Evolutionary conservation across 2,888 invertebrate genomes (phyloP).

Genomic region (Ormyrus thymus): DNA sequence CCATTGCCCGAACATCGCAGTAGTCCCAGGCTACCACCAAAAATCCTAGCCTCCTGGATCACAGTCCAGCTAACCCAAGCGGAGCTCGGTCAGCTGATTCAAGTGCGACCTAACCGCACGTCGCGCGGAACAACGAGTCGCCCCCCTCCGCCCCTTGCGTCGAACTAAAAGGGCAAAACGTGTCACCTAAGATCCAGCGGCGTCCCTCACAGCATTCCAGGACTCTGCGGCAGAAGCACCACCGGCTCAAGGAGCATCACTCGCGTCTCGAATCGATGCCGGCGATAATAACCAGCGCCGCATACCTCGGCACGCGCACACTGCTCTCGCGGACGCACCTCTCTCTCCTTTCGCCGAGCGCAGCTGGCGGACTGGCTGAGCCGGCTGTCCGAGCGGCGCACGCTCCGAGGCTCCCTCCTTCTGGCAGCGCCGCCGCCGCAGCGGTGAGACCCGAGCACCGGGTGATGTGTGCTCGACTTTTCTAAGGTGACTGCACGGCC

Average conservation of each 20-base stretch:
- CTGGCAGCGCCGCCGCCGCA: too few species aligned
- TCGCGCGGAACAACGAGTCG: too few species aligned
- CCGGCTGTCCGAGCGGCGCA: too few species aligned
- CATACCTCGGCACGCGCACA: not conserved
- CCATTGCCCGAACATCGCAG: too few species aligned
- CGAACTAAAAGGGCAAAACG: not conserved
- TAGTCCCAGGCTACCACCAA: too few species aligned
- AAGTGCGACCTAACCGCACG: not conserved
- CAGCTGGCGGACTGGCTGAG: not conserved
- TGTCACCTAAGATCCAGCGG: not conserved
- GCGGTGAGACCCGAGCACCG: too few species aligned
- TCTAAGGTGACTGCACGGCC: too few species aligned
- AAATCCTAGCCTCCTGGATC: not conserved
- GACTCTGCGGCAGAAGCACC: not conserved
- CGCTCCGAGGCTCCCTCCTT: too few species aligned
- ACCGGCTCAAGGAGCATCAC: not conserved
- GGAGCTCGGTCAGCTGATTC: conserved; percentile 39
- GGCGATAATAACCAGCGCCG: conserved; percentile 8
- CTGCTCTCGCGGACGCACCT: not conserved
- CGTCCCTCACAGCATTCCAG: conserved; percentile 21
- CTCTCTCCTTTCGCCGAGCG: not conserved
- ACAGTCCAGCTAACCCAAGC: not conserved
- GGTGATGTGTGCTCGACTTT: too few species aligned
- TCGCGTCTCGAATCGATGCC: not conserved
- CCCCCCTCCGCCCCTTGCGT: too few species aligned